Percentiles rank a stretch among this genome's conserved stretches.
Conservation (phyloP, 2,113 vertebrate genomes). For the Thomomys bottae region DNA sequence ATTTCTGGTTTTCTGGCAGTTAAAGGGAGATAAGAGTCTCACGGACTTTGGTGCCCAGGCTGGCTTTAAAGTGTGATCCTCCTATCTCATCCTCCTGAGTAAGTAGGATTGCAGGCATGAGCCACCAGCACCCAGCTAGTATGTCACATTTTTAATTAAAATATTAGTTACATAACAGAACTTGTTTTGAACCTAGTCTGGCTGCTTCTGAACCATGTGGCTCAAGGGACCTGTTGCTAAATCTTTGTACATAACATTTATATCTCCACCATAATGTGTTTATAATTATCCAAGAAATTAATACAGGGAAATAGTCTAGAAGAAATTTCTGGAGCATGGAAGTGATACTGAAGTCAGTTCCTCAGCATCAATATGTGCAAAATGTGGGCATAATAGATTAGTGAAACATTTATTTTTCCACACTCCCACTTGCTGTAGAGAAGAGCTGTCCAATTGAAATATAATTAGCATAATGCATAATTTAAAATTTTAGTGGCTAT, state of each 20-base stretch:
- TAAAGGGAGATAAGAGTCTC: no score
- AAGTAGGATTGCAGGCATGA: no score
- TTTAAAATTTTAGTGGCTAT: neutral
- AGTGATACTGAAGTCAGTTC: neutral
- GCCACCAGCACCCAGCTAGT: no score
- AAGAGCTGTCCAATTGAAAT: neutral
- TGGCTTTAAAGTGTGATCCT: no score
- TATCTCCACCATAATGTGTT: neutral
- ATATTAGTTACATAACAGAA: slow-evolving; percentile 31
- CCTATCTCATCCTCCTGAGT: no score
- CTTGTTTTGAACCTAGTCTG: neutral
- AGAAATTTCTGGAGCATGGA: neutral
- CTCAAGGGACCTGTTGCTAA: neutral
- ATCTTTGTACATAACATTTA: neutral
- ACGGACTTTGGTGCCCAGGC: no score
- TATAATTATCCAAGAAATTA: neutral
- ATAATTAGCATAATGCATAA: neutral
- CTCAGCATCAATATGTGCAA: neutral
- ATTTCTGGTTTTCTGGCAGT: no score
- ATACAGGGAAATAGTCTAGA: neutral
- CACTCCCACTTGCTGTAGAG: neutral
- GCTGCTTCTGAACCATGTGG: neutral
- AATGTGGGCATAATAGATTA: neutral
- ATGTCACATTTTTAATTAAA: neutral
- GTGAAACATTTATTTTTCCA: neutral